Conservation (phyloP, 2,113 vertebrate species). For the Oncorhynchus kisutch region DNA sequence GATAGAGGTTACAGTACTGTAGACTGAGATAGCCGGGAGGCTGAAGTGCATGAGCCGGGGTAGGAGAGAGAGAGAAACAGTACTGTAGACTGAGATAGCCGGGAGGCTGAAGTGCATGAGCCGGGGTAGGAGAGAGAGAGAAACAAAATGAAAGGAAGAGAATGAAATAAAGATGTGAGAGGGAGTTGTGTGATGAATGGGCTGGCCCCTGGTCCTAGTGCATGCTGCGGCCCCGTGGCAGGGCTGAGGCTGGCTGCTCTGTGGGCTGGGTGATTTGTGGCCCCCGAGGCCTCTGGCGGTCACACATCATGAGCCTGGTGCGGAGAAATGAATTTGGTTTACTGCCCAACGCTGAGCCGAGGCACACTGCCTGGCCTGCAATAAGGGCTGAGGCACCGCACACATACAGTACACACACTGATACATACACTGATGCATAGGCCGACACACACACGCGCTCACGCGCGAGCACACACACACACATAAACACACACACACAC, state of each 20-base stretch:
- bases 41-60: neutral
- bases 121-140: neutral
- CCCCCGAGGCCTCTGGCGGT: neutral
- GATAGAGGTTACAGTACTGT: no score
- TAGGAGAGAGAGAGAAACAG: neutral
- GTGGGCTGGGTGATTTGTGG: neutral
- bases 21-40: no score
- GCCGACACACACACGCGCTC: neutral
- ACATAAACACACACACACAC: neutral
- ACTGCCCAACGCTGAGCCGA: slow-evolving; percentile 15
- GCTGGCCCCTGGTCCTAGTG: slow-evolving; percentile 22
- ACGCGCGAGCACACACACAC: neutral
- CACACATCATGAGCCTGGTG: slow-evolving; percentile 19
- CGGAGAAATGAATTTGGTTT: slow-evolving; percentile 29
- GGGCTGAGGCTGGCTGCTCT: neutral
- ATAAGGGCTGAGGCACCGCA: slow-evolving; percentile 2
- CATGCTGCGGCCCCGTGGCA: neutral
- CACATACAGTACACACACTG: slow-evolving; percentile 1
- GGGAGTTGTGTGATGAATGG: slow-evolving; percentile 13
- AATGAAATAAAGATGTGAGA: slow-evolving; percentile 9
- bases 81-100: no score
- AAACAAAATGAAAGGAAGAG: neutral
- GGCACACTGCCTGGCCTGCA: neutral
- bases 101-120: neutral
- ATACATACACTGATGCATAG: neutral